Percentiles rank a stretch among this genome's conserved stretches.
phyloP scores from a whole-genome alignment of 2,113 vertebrate genomes.

The Atherinomorus stipes region DNA sequence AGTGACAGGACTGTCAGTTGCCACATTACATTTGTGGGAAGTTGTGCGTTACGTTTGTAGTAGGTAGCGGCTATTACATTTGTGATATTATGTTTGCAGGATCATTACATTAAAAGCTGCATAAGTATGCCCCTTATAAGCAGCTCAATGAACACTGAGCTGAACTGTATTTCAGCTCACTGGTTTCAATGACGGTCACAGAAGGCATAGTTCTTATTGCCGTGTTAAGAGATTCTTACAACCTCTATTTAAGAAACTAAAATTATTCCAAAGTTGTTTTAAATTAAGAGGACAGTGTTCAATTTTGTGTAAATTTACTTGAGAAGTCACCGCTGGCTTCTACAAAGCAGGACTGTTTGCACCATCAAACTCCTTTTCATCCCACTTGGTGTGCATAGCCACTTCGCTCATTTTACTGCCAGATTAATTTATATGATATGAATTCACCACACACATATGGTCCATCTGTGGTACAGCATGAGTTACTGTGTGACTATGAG shows the following conservation, averaged over 20 bases:
- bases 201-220: too few species aligned
- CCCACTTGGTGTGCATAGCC: conserved; percentile 52
- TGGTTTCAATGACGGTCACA: not conserved
- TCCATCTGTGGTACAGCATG: conserved; percentile 45
- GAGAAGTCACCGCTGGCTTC: conserved; percentile 12
- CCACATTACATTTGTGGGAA: too few species aligned
- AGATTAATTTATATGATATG: conserved; percentile 61
- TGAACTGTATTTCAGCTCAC: too few species aligned
- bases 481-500: conserved; percentile 22
- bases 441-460: conserved; percentile 46
- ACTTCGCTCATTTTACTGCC: conserved; percentile 59
- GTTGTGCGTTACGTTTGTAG: too few species aligned
- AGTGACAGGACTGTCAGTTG: too few species aligned
- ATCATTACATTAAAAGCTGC: too few species aligned
- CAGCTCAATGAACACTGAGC: too few species aligned
- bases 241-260: not conserved
- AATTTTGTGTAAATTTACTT: not conserved
- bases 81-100: too few species aligned
- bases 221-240: not conserved
- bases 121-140: too few species aligned
- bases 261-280: not conserved
- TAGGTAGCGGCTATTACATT: too few species aligned
- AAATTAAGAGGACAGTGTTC: not conserved
- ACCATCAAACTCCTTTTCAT: conserved; percentile 48
- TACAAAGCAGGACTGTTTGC: conserved; percentile 7